A percentile compares a stretch with the other conserved stretches of the same genome.
Conservation (phyloP, 2,888 invertebrate species). For the Campoplex nolae region DNA sequence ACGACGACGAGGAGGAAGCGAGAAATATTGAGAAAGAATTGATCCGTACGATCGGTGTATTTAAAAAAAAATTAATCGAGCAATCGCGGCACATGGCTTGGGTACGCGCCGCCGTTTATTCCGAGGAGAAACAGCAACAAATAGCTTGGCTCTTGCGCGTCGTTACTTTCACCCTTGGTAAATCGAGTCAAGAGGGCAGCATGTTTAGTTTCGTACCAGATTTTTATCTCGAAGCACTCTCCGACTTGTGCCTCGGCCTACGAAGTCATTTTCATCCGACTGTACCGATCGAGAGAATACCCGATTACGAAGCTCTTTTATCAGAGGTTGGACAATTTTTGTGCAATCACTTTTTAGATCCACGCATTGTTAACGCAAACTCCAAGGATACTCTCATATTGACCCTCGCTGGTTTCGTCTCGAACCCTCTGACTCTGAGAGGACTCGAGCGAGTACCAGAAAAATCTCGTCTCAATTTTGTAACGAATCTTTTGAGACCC, state of each 20-base stretch:
- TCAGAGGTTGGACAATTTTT: slow-evolving; percentile 90
- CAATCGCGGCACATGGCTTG: slow-evolving; percentile 89
- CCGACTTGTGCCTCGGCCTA: slow-evolving; percentile 88
- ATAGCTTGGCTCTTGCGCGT: slow-evolving; percentile 88
- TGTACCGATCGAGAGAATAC: slow-evolving; percentile 85
- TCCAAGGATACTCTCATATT: slow-evolving; percentile 92
- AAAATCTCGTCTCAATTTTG: slow-evolving; percentile 88
- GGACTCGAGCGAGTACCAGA: slow-evolving; percentile 89
- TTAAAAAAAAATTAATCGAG: slow-evolving; percentile 87
- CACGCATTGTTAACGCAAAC: slow-evolving; percentile 90
- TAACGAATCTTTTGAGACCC: slow-evolving; percentile 90
- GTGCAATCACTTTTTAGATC: slow-evolving; percentile 91
- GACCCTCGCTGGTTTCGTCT: slow-evolving; percentile 91
- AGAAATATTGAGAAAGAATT: slow-evolving; percentile 86
- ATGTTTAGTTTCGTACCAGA: slow-evolving; percentile 91
- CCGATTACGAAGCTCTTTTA: slow-evolving; percentile 87
- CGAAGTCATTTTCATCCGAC: slow-evolving; percentile 89
- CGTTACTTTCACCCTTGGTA: slow-evolving; percentile 87
- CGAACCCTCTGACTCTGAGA: slow-evolving; percentile 89
- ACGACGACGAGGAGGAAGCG: slow-evolving; percentile 60
- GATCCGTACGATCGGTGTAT: slow-evolving; percentile 87
- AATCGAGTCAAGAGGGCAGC: slow-evolving; percentile 87
- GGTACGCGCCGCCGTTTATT: slow-evolving; percentile 89
- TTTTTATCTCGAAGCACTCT: slow-evolving; percentile 89
- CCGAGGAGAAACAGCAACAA: slow-evolving; percentile 87